Base-by-base conservation (phyloP, 2,888 invertebrate genomes). In the Aethes cnicana region DNA sequence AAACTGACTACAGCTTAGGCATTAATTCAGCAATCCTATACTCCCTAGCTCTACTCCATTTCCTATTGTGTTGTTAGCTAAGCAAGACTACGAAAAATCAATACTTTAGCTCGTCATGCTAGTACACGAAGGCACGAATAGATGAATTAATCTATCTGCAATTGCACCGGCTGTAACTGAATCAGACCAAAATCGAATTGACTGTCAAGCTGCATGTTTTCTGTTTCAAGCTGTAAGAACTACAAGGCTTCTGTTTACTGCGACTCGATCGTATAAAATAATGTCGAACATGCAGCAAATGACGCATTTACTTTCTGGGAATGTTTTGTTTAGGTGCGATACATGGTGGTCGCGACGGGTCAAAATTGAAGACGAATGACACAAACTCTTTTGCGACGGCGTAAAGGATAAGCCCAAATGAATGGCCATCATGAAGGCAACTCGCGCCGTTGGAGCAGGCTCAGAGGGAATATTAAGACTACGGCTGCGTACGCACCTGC, bases 401-500 rank as follows among this genome's bases (percentile, higher is more conserved):
- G 89, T 88, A 84, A 84, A 89, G 86, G 84, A 80, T 83, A 85
- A 83, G 79, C 81, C 85, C 81, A 90, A 89, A 87, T 84, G 88
- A 89, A 87, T 88, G 87, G 87, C 86, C 86, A 86, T 81, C 84
- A 89, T 87, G 88, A 81, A 84, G 80, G 86, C 83, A 76, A 73
- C 77, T 77, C 87, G 91, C 91, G 91, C 91, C 91, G 91, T 92
- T 92, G 92, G 95, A 95, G 95, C 95, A 95, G 93, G 94, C 95
- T 93, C 95, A 95, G 95, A 95, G 92, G 92, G 93, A 92, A 93
- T 92, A 92, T 92, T 92, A 90, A 92, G 93, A 93, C 93, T 94
- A 95, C 95, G 95, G 92, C 96, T 96, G 96, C 96, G 96, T 96
- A 96, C 96, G 96, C 96, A 96, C 96, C 95, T 96, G 95, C 95